Conservation (phyloP, 2,113 vertebrate genomes). For the Chloebia gouldiae region DNA sequence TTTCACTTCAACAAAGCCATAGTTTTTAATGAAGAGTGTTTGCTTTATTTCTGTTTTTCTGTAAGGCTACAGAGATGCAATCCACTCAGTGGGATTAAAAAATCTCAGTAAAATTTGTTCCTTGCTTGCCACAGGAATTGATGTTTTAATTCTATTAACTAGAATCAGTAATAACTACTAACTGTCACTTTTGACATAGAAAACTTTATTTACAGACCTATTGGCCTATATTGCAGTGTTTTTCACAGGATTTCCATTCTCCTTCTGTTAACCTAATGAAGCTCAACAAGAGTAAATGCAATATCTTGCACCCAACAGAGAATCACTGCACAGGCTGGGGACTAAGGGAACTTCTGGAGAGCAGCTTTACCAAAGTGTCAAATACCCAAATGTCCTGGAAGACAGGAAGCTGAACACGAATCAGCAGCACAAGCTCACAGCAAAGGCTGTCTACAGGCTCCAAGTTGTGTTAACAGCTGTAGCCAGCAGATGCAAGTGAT, state of each 20-base stretch:
- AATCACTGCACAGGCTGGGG: neutral
- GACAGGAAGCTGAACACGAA: neutral
- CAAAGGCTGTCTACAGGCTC: neutral
- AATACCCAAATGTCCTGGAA: neutral
- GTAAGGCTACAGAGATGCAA: neutral
- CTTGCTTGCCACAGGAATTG: neutral
- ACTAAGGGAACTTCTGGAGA: neutral
- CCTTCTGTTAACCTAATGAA: neutral
- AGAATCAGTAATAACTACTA: neutral
- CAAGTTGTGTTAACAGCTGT: neutral
- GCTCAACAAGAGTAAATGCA: neutral
- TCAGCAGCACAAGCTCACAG: neutral
- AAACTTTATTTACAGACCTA: neutral
- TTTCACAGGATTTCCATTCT: neutral
- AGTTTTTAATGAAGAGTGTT: neutral
- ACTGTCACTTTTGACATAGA: too few species aligned
- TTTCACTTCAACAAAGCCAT: neutral
- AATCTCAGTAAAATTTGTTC: neutral
- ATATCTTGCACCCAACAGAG: too few species aligned
- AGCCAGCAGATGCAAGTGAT: neutral
- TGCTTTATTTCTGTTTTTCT: neutral
- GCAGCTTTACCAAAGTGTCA: neutral
- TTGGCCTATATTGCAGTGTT: neutral
- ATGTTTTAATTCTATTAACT: neutral
- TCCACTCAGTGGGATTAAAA: neutral